Evolutionary conservation across 2,113 vertebrate species (phyloP).

Genomic region (Psephotus haematonotus): DNA sequence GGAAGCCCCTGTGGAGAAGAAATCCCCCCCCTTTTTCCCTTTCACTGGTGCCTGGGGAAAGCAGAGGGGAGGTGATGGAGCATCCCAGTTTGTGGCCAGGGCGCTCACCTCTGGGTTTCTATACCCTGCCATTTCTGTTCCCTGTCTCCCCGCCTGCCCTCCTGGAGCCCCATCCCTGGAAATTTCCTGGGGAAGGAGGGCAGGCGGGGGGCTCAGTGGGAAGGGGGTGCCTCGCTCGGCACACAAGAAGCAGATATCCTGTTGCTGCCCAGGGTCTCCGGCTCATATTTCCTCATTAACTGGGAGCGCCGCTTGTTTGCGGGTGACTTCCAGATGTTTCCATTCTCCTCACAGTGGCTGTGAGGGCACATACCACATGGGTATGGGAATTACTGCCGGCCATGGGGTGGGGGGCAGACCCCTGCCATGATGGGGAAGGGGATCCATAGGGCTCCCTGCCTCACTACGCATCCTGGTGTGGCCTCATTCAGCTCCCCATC

Average conservation of each 20-base stretch:
- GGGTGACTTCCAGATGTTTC: constrained; percentile 68
- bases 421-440: not conserved
- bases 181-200: not conserved
- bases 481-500: not conserved
- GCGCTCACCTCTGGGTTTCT: not conserved
- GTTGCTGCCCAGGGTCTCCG: constrained; percentile 11
- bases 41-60: not conserved
- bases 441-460: not conserved
- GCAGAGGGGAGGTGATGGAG: not conserved
- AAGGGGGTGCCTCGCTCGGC: not conserved
- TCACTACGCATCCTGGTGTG: not conserved
- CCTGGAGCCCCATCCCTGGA: not conserved
- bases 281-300: constrained; percentile 69
- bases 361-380: not conserved
- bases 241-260: constrained; percentile 46
- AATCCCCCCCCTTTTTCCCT: not conserved
- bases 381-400: not conserved
- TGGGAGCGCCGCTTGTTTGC: not conserved
- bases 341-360: not conserved
- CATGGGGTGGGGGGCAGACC: not conserved
- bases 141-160: not conserved
- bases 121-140: not conserved
- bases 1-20: not conserved
- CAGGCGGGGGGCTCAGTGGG: not conserved
- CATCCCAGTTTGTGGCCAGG: not conserved